Conservation (phyloP, 1,140 invertebrate genomes). For the Diorhabda sublineata region DNA sequence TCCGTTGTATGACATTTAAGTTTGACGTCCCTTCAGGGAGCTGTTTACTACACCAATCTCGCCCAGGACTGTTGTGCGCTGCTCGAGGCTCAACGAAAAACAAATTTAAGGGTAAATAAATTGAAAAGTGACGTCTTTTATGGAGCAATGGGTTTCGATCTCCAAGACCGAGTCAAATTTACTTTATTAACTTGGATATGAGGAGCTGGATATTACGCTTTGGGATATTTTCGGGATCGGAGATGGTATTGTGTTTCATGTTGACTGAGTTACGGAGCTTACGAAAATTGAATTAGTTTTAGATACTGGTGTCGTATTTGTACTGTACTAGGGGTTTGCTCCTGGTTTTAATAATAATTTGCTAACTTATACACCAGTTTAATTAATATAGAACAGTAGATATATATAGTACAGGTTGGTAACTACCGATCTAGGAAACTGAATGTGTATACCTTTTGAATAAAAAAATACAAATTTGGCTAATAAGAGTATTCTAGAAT, state of each 20-base stretch:
- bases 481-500: no score
- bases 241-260: not conserved
- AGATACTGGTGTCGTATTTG: not conserved
- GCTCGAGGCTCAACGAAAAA: slow-evolving; percentile 28
- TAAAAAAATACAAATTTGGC: no score
- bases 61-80: slow-evolving; percentile 29
- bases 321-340: no score
- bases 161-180: not conserved
- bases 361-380: no score
- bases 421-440: no score
- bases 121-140: slow-evolving; percentile 43
- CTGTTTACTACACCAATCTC: slow-evolving; percentile 45
- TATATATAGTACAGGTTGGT: no score
- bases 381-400: no score
- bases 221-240: not conserved
- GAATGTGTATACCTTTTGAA: no score
- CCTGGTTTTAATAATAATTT: no score
- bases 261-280: not conserved
- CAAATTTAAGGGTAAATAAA: slow-evolving; percentile 44
- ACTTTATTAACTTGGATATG: not conserved
- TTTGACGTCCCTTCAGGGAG: slow-evolving; percentile 41
- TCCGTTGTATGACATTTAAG: slow-evolving; percentile 44
- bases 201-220: not conserved
- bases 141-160: slow-evolving; percentile 18
- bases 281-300: not conserved